Evolutionary conservation across 2,113 vertebrate genomes (phyloP), one percentile per base, ranked within the genome.

Genomic region (Sus scrofa): DNA sequence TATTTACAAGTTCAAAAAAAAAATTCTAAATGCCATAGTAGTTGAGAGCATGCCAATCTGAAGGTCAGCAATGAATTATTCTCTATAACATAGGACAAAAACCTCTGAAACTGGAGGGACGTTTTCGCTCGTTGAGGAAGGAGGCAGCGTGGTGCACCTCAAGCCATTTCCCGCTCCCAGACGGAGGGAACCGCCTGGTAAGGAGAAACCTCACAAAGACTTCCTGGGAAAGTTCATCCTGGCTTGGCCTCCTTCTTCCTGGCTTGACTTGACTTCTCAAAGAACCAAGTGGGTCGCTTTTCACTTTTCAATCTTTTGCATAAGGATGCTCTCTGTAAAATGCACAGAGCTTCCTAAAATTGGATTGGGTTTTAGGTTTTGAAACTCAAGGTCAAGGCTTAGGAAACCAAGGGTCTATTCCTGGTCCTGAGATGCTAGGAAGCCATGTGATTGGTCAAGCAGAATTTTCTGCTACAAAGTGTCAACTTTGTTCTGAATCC

Each of bases 321-420:
- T 16, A 63, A 37, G 2, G 44, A 44, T 52, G 11, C 0, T 37
- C 13, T 92, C 54, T 58, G 27, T 50, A 18, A 9, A 2, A 79
- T 30, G 39, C 37, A 24, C 44, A 4, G 10, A 77, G 14, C 50
- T 91, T 70, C 77, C 34, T 79, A 77, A 71, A 56, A 30, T 52
- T 37, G 73, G 30, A 30, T 18, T 86, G n/a, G 7, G 32, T 34
- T 94, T 92, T 52, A 26, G 18, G 58, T 95, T 74, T 52, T 89
- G 52, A 94, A 79, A 79, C 44, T 94, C 62, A 77, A 56, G 86
- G 78, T 96, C 86, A 88, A 92, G 79, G 6, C 86, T 93, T 67
- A 52, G 15, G 37, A 96, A 73, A 95, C 22, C 63, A 77, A 91
- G 26, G 20, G 5, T 75, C 73, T 96, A 78, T 91, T 89, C 71